Evolutionary conservation across 2,113 vertebrate species (phyloP).

Genomic region (Rousettus leschenaultii): DNA sequence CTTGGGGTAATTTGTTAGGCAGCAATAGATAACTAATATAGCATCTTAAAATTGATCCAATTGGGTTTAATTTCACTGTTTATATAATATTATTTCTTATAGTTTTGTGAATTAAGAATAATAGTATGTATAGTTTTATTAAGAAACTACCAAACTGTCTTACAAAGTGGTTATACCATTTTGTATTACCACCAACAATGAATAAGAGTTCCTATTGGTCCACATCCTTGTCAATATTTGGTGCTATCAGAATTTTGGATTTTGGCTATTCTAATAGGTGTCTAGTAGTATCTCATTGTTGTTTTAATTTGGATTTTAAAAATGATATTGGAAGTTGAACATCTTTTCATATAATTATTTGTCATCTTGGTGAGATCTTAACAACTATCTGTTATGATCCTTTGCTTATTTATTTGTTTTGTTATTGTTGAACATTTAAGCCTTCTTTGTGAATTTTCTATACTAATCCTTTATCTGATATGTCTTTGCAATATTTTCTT

Average conservation of each 20-base stretch:
- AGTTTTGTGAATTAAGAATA: neutral
- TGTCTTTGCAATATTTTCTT: neutral
- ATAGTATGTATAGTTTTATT: neutral
- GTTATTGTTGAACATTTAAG: neutral
- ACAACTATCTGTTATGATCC: neutral
- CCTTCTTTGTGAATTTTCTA: neutral
- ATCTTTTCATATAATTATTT: neutral
- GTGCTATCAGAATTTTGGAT: neutral
- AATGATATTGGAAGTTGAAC: neutral
- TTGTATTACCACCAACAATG: neutral
- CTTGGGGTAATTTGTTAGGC: neutral
- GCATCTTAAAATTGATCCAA: neutral
- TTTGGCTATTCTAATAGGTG: neutral
- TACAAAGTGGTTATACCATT: neutral
- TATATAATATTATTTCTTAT: neutral
- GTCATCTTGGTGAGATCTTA: neutral
- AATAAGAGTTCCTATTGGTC: neutral
- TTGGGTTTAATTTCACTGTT: neutral
- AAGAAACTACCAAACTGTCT: neutral
- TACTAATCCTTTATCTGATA: neutral
- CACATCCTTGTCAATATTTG: neutral
- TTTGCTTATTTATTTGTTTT: neutral
- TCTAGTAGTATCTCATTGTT: neutral
- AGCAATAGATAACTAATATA: neutral
- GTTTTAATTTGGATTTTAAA: neutral